Percentiles rank a stretch among this genome's conserved stretches.
These are phyloP conservation scores for Luscinia megarhynchos DNA, from an alignment of 2,797 vertebrate genomes.

Conservation along the genomic window DNA sequence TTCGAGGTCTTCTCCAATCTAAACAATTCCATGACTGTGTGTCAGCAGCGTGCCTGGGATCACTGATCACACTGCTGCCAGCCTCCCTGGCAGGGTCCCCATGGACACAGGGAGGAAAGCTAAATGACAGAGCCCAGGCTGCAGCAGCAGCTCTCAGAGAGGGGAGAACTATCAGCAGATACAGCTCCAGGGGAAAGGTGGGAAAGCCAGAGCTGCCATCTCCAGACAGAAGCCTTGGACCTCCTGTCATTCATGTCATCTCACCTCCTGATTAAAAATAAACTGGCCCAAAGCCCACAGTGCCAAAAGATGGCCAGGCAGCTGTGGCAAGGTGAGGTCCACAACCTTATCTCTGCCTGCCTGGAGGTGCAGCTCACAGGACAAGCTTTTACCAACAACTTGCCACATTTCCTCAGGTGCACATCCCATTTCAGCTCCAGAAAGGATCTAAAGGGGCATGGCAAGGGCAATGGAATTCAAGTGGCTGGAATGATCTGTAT, in stretches of 20 bases:
- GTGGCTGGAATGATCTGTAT: background rate
- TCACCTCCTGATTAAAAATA: background rate
- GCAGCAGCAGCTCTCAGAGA: background rate
- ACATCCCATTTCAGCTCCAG: too few relatives aligned
- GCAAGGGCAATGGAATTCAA: background rate
- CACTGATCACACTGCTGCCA: background rate
- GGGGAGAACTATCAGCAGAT: background rate
- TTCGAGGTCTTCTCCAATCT: background rate
- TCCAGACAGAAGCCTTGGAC: background rate
- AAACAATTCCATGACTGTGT: background rate
- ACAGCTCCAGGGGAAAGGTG: background rate
- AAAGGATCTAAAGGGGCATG: background rate
- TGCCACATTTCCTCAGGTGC: accelerated
- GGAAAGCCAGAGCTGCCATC: background rate
- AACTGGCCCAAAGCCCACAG: background rate
- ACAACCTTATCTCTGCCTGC: background rate
- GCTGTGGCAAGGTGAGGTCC: background rate
- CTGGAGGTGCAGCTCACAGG: background rate
- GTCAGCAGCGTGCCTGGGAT: background rate
- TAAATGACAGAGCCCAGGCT: background rate
- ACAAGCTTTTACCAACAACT: background rate
- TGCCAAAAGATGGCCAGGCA: background rate
- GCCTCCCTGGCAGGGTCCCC: background rate
- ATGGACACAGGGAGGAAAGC: background rate
- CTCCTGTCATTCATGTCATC: background rate